A percentile compares a stretch with the other conserved stretches of the same genome.
Evolutionary conservation across 2,888 invertebrate species (phyloP).

Genomic region (Lepidonotus clava): DNA sequence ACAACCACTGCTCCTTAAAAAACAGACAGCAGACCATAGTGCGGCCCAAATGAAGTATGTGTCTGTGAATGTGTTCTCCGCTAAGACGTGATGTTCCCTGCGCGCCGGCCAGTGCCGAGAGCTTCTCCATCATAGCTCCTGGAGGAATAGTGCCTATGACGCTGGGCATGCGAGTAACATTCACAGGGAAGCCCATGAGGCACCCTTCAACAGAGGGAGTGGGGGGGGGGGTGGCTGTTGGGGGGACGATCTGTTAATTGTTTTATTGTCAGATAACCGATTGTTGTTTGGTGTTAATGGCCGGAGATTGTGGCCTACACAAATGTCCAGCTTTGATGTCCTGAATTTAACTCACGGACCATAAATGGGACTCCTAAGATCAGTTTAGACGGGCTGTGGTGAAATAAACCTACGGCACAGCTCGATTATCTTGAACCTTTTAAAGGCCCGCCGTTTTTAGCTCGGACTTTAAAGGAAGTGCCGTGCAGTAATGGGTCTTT

Average conservation of each 20-base stretch:
- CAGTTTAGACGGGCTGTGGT: neutral
- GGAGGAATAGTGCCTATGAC: too few relatives aligned
- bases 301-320: neutral
- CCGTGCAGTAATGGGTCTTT: too few relatives aligned
- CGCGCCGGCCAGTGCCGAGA: too few relatives aligned
- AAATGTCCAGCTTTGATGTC: neutral
- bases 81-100: too few relatives aligned
- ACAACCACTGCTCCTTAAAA: too few relatives aligned
- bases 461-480: too few relatives aligned
- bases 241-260: neutral
- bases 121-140: too few relatives aligned
- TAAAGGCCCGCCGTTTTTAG: neutral
- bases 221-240: neutral
- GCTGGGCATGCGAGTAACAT: too few relatives aligned
- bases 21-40: neutral
- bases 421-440: neutral
- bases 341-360: too few relatives aligned
- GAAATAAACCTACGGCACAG: neutral
- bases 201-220: too few relatives aligned
- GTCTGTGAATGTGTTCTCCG: neutral
- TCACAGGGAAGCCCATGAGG: too few relatives aligned
- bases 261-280: neutral
- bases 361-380: too few relatives aligned
- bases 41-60: conserved; percentile 4
- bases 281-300: neutral